Base-by-base conservation (phyloP, 2,797 vertebrate species). In the Pipistrellus kuhlii region DNA sequence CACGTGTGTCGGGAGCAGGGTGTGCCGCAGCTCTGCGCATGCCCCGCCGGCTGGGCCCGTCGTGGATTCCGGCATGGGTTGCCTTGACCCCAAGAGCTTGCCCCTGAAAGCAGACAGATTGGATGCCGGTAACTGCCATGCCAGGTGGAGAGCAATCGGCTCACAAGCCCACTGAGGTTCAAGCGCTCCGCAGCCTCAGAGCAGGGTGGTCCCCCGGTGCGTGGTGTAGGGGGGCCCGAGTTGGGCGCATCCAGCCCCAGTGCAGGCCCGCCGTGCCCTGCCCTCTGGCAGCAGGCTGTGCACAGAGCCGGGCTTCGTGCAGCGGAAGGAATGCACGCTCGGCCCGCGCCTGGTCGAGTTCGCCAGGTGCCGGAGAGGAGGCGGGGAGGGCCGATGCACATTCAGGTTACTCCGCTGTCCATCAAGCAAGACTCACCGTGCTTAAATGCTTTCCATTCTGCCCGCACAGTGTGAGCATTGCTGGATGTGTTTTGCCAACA, bases 241-340 rank as follows among this genome's bases (percentile, higher is more conserved):
- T 1, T 11, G 57, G 27, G 59, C 30, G 8, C 59, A 3, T 23
- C 38, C 41, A 3, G 1, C 20, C 32, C n/a, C 3, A 3, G 53
- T 0, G 11, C 3, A 25, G 20, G 12, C 41, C 46, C 30, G 25
- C 46, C 18, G 30, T 20, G 25, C 51, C 57, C 62, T 27, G 20
- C 30, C 30, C 30, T 21, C 90, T 15, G 11, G 10, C 23, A 1
- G 62, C 66, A 0, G 55, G 64, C 72, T 66, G 41, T 0, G 13
- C 27, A 10, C 51, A 4, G 7, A 71, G 27, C 23, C 27, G 30
- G 8, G 38, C 21, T 69, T 59, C 71, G 64, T 46, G 93, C 96
- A 77, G 89, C 68, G 94, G 94, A 89, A 97, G 90, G 90, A 93
- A 93, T 90, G 85, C 93, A 88, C 59, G n/a, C 0, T 27, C 97